Base-by-base conservation (phyloP, 2,113 vertebrate genomes). In the Leucopsar rothschildi region DNA sequence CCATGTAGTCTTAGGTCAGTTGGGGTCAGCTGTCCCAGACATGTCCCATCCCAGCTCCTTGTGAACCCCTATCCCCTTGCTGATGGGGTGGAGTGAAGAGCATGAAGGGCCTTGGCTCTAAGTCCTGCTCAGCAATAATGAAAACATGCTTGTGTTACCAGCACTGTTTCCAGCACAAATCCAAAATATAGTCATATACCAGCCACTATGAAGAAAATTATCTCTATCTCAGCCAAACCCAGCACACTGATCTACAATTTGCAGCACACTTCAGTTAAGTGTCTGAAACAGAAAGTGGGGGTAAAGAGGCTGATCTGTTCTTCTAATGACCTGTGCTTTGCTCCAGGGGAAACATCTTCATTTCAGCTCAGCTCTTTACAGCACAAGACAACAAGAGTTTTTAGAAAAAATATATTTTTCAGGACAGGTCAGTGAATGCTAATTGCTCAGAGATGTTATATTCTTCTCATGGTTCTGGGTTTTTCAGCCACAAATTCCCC, bases 1-100 rank as follows among this genome's bases (percentile, higher is more conserved):
- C 22, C 0, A 0, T 19, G 9, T 19, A 16, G 31, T 71, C 6
- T 63, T 37, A 10, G 40, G 49, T 47, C 40, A 47, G 1, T 4
- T n/a, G 23, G 19, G 11, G 5, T 63, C 56, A 53, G 19, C n/a
- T 55, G 47, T 55, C 65, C 56, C 29, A 53, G n/a, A 40, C 37
- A 45, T 63, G 42, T 49, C 35, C 16, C 35, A 39, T 70, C 49
- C 24, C 57, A 63, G 6, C 24, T 79, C 25, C 42, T 33, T 56
- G 29, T 15, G 35, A 25, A 70, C 5, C 11, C 12, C 20, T 24
- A 47, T 9, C 2, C 4, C 21, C 25, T 80, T 11, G 5, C 31
- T 64, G 21, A 12, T 57, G 35, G 21, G 9, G 6, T 50, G 35
- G 22, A 42, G 31, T 56, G 35, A 56, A 61, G 24, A 72, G 31